phyloP scores from a whole-genome alignment of 2,888 invertebrate species.

The Cheilosia vernalis region DNA sequence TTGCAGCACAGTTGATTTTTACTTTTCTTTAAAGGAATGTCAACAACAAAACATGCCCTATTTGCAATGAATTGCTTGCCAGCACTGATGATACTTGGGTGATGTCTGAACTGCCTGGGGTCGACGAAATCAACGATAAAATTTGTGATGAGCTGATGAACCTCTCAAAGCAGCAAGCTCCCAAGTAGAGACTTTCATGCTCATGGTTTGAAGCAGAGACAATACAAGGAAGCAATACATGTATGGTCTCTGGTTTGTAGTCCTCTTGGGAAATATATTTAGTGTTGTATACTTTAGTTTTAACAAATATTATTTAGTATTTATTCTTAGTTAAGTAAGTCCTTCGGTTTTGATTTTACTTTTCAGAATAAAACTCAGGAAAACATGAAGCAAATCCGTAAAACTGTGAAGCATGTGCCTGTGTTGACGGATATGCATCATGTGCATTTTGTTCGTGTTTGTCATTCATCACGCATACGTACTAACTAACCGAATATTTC shows the following conservation, averaged over 20 bases:
- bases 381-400: too few relatives aligned
- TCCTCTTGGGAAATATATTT: neutral
- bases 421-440: too few relatives aligned
- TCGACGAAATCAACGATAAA: constrained; percentile 85
- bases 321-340: neutral
- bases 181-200: constrained; percentile 30
- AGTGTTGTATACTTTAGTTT: too few relatives aligned
- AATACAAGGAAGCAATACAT: too few relatives aligned
- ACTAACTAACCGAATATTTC: too few relatives aligned
- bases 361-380: neutral
- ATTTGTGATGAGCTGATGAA: constrained; percentile 82
- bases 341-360: neutral
- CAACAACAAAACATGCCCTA: constrained; percentile 88
- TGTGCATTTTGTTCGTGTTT: too few relatives aligned
- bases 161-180: constrained; percentile 74
- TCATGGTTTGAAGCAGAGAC: neutral
- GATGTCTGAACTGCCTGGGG: constrained; percentile 86
- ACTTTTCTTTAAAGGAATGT: constrained; percentile 85
- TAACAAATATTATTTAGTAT: constrained; percentile 1
- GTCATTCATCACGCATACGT: too few relatives aligned
- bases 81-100: constrained; percentile 88
- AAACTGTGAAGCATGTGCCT: too few relatives aligned
- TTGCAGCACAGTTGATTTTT: neutral
- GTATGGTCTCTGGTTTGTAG: too few relatives aligned
- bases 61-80: constrained; percentile 86